phyloP scores from a whole-genome alignment of 2,113 vertebrate genomes.

The Amia ocellicauda region DNA sequence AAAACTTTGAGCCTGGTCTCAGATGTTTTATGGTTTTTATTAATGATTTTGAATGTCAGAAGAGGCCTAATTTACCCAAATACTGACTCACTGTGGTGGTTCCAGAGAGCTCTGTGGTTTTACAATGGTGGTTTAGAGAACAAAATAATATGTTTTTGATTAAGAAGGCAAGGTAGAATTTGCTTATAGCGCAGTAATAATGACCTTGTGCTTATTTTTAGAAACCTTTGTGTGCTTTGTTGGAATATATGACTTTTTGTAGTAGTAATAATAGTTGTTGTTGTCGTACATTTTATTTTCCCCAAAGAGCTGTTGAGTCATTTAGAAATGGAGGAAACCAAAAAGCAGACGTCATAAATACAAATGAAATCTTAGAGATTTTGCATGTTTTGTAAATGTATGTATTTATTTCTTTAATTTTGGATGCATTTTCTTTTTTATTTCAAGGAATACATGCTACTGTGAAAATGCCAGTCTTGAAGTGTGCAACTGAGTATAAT shows the following conservation, averaged over 20 bases:
- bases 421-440: no score
- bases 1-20: not conserved
- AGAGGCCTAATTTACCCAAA: not conserved
- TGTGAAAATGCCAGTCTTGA: no score
- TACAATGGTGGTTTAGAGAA: not conserved
- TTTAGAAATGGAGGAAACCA: no score
- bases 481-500: no score
- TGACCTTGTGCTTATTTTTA: not conserved
- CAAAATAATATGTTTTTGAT: conserved; percentile 7
- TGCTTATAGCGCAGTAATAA: not conserved
- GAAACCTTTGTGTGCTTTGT: not conserved
- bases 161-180: not conserved
- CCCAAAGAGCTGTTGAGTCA: no score
- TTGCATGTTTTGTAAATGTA: no score
- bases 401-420: no score
- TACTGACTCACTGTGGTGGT: not conserved
- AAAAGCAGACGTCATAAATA: no score
- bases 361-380: no score
- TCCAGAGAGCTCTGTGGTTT: not conserved
- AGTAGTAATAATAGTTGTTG: no score
- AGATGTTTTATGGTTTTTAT: not conserved
- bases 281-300: no score
- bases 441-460: no score
- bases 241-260: not conserved
- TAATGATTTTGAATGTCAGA: conserved; percentile 11